Evolutionary conservation across 2,888 invertebrate species (phyloP).

Genomic region (Lasiommata megera): DNA sequence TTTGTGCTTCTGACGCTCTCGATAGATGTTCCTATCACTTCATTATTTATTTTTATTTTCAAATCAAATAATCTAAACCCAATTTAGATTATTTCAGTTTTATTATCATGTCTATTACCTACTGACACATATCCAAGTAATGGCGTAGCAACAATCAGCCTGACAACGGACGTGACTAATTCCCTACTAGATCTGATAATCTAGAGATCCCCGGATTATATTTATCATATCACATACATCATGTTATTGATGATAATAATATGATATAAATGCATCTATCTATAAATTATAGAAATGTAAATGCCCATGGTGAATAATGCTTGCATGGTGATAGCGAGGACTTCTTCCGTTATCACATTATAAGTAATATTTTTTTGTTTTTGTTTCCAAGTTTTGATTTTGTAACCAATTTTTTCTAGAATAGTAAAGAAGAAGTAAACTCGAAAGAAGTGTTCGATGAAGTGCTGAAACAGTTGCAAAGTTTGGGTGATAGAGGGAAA

Average conservation of each 20-base stretch:
- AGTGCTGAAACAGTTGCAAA: constrained; percentile 78
- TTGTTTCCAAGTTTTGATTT: too few relatives aligned
- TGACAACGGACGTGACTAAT: not conserved
- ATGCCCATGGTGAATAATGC: not conserved
- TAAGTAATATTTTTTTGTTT: too few relatives aligned
- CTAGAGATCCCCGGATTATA: not conserved
- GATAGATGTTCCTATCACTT: too few relatives aligned
- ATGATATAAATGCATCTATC: not conserved
- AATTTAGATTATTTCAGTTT: too few relatives aligned
- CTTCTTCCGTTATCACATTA: too few relatives aligned
- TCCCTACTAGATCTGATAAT: not conserved
- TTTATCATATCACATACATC: not conserved
- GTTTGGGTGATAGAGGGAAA: constrained; percentile 81
- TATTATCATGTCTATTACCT: not conserved
- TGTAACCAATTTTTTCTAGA: constrained; percentile 12
- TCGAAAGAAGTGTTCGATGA: constrained; percentile 82
- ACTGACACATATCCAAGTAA: not conserved
- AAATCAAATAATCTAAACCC: too few relatives aligned
- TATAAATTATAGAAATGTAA: not conserved
- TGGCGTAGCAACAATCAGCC: not conserved
- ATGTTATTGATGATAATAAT: not conserved
- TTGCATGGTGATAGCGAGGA: too few relatives aligned
- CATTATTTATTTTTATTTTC: too few relatives aligned
- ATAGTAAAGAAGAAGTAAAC: constrained; percentile 40
- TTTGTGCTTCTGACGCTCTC: too few relatives aligned